A percentile compares a stretch with the other conserved stretches of the same genome.
phyloP scores from a whole-genome alignment of 2,797 vertebrate species.

The Aldrovandia affinis region DNA sequence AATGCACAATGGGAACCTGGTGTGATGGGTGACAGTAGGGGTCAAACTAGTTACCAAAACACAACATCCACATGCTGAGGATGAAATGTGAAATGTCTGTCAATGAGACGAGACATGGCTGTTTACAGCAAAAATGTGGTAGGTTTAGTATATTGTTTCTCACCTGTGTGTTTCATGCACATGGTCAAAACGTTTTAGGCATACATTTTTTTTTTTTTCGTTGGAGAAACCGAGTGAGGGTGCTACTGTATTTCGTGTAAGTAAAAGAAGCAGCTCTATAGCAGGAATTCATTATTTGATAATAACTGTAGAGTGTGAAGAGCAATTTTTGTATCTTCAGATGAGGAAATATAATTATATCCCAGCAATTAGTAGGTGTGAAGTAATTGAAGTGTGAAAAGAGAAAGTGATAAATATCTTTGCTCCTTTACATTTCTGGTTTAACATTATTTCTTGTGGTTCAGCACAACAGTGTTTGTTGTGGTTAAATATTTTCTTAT shows the following conservation, averaged over 20 bases:
- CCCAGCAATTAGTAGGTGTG: background rate
- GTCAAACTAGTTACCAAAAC: background rate
- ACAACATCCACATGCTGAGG: too few relatives aligned
- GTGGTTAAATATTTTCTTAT: too few relatives aligned
- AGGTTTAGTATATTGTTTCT: background rate
- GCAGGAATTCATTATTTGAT: too few relatives aligned
- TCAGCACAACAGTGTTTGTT: background rate
- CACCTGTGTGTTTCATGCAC: background rate
- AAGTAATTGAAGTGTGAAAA: background rate
- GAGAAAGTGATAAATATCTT: background rate
- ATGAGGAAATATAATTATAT: background rate
- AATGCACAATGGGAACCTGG: background rate
- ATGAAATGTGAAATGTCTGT: background rate
- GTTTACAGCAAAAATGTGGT: background rate
- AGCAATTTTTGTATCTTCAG: background rate
- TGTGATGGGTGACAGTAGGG: background rate
- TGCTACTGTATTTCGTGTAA: too few relatives aligned
- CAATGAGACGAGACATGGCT: background rate
- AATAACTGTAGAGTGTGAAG: too few relatives aligned
- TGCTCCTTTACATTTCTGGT: background rate
- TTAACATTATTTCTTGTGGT: background rate
- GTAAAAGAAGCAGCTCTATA: too few relatives aligned
- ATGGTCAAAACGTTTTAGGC: background rate
- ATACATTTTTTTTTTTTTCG: background rate
- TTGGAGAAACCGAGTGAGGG: too few relatives aligned